Percentiles rank a stretch among this genome's conserved stretches.
phyloP scores from a whole-genome alignment of 2,113 vertebrate species.

The Embiotoca jacksoni region DNA sequence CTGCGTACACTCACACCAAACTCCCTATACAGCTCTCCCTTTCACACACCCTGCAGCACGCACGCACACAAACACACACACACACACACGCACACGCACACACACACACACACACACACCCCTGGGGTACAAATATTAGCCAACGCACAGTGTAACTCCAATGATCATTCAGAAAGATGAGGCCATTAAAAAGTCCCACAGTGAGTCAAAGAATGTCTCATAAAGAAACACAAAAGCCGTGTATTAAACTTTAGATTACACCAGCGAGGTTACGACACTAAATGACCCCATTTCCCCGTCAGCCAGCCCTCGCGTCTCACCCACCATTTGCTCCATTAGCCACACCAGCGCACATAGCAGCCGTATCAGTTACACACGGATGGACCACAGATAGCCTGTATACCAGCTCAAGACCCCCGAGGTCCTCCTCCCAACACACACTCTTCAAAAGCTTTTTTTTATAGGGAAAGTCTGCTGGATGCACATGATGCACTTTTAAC shows the following conservation, averaged over 20 bases:
- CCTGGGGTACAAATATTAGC: slow-evolving; percentile 50
- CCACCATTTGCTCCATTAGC: slow-evolving; percentile 74
- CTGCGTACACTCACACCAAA: neutral
- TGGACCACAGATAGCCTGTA: slow-evolving; percentile 41
- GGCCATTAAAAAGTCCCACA: slow-evolving; percentile 53
- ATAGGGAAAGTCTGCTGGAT: neutral
- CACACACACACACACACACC: slow-evolving; percentile 4
- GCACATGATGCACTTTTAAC: neutral
- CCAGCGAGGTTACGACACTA: slow-evolving; percentile 40
- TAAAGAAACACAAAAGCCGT: slow-evolving; percentile 55
- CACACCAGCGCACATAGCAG: slow-evolving; percentile 65
- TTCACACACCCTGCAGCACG: slow-evolving; percentile 22
- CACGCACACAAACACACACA: neutral
- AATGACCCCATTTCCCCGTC: slow-evolving; percentile 66
- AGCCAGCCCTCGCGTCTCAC: slow-evolving; percentile 52
- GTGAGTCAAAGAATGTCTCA: slow-evolving; percentile 45
- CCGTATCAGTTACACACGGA: slow-evolving; percentile 62
- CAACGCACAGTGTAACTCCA: slow-evolving; percentile 44
- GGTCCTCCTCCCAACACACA: neutral
- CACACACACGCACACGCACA: slow-evolving; percentile 19
- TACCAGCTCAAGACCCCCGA: slow-evolving; percentile 9
- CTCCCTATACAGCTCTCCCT: neutral
- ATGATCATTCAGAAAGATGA: slow-evolving; percentile 51
- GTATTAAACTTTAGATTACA: slow-evolving; percentile 35
- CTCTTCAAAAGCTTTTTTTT: neutral